Evolutionary conservation across 2,113 vertebrate species (phyloP), one percentile per base, ranked within the genome.

Genomic region (Crotalus viridis): DNA sequence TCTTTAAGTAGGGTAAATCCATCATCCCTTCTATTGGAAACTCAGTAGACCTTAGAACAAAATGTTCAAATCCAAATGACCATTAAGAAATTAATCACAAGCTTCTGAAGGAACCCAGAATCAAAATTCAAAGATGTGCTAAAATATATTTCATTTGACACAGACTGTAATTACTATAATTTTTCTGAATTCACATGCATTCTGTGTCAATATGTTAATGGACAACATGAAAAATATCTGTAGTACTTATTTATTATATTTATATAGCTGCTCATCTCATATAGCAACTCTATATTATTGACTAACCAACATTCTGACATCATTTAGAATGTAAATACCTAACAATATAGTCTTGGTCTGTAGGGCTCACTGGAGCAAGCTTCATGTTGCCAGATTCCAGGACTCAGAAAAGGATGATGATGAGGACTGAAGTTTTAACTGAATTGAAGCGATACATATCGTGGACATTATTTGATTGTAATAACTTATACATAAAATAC

Each of bases 351-450:
- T 17, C n/a, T 74, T 74, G n/a, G 69, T 19, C 69, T 81, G 39
- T 81, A 81, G 33, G 69, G 69, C n/a, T 81, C n/a, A 81, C 15
- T 81, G 69, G 17, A 81, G 33, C 6, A 81, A 81, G 69, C 69
- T 81, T 81, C 33, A 81, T 39, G 6, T 39, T 81, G 33, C 69
- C 69, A 81, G 17, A 81, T 86, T 95, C 92, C n/a, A 93, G 94
- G 91, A 92, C 94, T 89, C 5, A 85, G 24, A 5, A 93, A 94
- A 93, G 21, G 3, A 61, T 91, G 22, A 88, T 92, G 52, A 89
- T 92, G 48, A 95, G 54, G 89, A 33, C 4, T 91, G 28, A 33
- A 12, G 6, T 93, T 95, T 81, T 0, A 91, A 92, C 92, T 52
- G 90, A 91, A 92, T 61, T 57, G 54, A 64, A 24, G 69, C 74